Percentiles rank a stretch among this genome's conserved stretches.
Evolutionary conservation across 2,797 vertebrate genomes (phyloP).

Genomic region (Manis crassicaudata): DNA sequence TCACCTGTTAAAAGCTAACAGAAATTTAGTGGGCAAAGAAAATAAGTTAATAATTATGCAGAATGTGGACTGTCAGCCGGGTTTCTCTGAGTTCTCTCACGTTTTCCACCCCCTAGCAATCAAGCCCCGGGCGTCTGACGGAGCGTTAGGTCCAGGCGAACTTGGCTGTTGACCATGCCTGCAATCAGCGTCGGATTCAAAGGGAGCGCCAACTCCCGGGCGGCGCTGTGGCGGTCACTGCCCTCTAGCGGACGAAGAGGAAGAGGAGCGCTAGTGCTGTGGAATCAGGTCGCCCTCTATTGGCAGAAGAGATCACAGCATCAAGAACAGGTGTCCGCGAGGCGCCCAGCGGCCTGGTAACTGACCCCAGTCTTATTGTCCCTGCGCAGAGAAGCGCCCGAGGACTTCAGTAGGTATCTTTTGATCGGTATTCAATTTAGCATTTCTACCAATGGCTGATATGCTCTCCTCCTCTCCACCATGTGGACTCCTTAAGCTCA

Average conservation of each 20-base stretch:
- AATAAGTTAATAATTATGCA: neutral
- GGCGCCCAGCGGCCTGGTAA: rapidly evolving
- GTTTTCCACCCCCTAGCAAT: neutral
- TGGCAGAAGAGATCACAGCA: neutral
- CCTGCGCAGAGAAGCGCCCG: neutral
- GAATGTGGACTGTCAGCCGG: neutral
- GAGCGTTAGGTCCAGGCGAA: neutral
- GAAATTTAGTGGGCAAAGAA: neutral
- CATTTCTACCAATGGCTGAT: too few species aligned
- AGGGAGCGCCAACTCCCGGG: rapidly evolving
- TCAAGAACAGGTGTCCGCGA: rapidly evolving
- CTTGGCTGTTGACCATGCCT: neutral
- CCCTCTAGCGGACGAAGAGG: constrained; percentile 15
- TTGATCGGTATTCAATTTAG: neutral
- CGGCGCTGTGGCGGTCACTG: neutral
- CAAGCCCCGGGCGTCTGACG: rapidly evolving
- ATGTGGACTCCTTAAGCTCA: neutral
- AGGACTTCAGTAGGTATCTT: neutral
- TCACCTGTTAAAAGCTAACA: constrained; percentile 22
- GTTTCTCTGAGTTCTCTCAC: neutral
- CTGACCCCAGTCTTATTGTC: rapidly evolving
- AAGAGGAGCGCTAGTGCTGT: neutral
- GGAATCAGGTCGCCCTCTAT: constrained; percentile 62
- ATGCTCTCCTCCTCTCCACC: neutral
- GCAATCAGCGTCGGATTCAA: neutral